These are phyloP conservation scores for Patiria miniata DNA, from an alignment of 35 echinoderm and acorn worm genomes.

Conservation along the genomic window DNA sequence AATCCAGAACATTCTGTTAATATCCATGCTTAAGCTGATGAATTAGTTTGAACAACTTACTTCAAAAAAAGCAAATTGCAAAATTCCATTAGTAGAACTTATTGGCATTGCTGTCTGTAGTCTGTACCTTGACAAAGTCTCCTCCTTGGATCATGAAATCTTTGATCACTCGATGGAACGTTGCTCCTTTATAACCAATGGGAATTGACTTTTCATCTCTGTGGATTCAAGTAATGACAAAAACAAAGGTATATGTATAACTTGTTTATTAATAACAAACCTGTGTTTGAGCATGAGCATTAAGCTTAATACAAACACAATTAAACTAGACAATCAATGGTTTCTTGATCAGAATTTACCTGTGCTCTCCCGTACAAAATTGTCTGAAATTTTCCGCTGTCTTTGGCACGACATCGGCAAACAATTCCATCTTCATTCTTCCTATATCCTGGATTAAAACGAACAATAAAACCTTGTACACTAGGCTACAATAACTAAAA, in stretches of 20 bases:
- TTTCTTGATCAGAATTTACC: constrained; percentile 51
- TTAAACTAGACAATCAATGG: too few species aligned
- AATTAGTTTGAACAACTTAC: too few species aligned
- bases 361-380: constrained; percentile 96
- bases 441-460: constrained; percentile 74
- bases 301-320: too few species aligned
- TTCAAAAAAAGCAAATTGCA: too few species aligned
- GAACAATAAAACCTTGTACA: constrained; percentile 31
- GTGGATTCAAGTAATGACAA: background rate
- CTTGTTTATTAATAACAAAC: too few species aligned
- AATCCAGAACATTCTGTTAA: too few species aligned
- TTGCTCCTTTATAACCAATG: constrained; percentile 78
- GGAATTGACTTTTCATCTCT: constrained; percentile 33
- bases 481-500: too few species aligned
- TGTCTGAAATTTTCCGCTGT: constrained; percentile 99
- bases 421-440: constrained; percentile 97
- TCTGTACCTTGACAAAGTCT: constrained; percentile 87
- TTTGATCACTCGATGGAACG: constrained; percentile 95
- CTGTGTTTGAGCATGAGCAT: too few species aligned
- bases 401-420: constrained; percentile 91
- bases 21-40: too few species aligned
- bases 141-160: constrained; percentile 99
- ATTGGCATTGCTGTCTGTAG: too few species aligned
- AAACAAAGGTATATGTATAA: too few species aligned
- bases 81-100: too few species aligned